Percentiles rank a stretch among this genome's conserved stretches.
Evolutionary conservation across 2,797 vertebrate species (phyloP).

Genomic region (Lycodopsis pacificus): DNA sequence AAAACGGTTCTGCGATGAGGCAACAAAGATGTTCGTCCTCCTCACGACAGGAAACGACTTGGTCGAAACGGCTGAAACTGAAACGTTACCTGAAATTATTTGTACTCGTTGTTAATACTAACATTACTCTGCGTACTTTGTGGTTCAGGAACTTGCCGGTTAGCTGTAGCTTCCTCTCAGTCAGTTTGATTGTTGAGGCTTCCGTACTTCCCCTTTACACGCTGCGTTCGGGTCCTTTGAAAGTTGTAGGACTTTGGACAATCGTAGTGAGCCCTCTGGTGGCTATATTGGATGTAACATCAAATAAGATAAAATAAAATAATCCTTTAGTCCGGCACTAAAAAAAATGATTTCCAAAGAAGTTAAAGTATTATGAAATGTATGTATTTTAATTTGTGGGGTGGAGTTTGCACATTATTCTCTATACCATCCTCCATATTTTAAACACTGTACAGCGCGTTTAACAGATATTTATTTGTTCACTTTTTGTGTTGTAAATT

Average conservation of each 20-base stretch:
- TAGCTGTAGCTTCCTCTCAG: conserved; percentile 31
- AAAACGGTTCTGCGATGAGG: not conserved
- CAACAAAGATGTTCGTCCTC: not conserved
- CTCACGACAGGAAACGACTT: not conserved
- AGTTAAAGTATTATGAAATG: too few species aligned
- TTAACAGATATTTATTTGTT: too few species aligned
- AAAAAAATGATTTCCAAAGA: too few species aligned
- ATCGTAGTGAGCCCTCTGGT: fast-evolving
- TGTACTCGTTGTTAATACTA: not conserved
- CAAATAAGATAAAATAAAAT: too few species aligned
- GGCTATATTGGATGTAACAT: not conserved
- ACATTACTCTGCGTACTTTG: conserved; percentile 9
- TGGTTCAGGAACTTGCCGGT: not conserved
- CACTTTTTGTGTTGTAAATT: too few species aligned
- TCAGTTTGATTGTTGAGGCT: too few species aligned
- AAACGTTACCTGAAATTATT: not conserved
- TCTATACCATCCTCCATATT: too few species aligned
- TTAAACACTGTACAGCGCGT: too few species aligned
- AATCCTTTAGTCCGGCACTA: too few species aligned
- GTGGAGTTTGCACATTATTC: too few species aligned
- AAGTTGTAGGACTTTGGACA: fast-evolving
- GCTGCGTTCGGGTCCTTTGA: conserved; percentile 5
- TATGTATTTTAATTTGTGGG: too few species aligned
- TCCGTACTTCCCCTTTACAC: conserved; percentile 8
- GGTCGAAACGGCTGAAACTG: not conserved